A percentile compares a stretch with the other conserved stretches of the same genome.
Evolutionary conservation across 2,113 vertebrate genomes (phyloP).

Genomic region (Macroglossus sobrinus): DNA sequence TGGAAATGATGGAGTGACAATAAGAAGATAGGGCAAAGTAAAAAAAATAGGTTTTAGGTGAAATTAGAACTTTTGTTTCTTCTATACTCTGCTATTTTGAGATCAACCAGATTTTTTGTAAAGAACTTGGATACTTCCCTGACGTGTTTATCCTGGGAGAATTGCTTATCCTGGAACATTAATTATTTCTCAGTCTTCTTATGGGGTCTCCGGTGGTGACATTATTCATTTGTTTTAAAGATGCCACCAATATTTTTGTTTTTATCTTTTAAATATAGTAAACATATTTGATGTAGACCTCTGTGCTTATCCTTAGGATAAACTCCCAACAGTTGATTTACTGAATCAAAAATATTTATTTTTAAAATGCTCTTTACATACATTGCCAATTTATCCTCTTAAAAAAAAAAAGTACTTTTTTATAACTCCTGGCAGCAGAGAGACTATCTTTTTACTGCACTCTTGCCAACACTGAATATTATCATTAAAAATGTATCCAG

Average conservation of each 20-base stretch:
- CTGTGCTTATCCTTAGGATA: not conserved
- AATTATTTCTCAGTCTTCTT: not conserved
- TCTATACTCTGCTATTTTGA: not conserved
- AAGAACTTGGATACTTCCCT: not conserved
- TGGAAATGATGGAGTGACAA: accelerated
- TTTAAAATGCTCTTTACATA: not conserved
- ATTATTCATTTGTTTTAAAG: not conserved
- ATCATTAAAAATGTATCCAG: slow-evolving; percentile 14
- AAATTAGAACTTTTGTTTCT: not conserved
- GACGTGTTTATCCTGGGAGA: not conserved
- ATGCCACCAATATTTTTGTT: not conserved
- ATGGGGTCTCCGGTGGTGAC: not conserved
- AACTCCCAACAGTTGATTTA: not conserved
- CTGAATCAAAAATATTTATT: not conserved
- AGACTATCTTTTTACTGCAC: not conserved
- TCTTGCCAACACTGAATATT: not conserved
- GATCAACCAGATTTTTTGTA: not conserved
- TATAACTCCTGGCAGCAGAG: not conserved
- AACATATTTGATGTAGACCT: not conserved
- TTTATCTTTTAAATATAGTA: not conserved
- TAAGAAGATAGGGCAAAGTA: not conserved
- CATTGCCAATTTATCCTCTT: not conserved
- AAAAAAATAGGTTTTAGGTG: not conserved
- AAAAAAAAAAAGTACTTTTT: not conserved
- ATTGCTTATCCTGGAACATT: not conserved